Percentiles rank a stretch among this genome's conserved stretches.
Conservation (phyloP, 2,797 vertebrate species). For the Dallia pectoralis region DNA sequence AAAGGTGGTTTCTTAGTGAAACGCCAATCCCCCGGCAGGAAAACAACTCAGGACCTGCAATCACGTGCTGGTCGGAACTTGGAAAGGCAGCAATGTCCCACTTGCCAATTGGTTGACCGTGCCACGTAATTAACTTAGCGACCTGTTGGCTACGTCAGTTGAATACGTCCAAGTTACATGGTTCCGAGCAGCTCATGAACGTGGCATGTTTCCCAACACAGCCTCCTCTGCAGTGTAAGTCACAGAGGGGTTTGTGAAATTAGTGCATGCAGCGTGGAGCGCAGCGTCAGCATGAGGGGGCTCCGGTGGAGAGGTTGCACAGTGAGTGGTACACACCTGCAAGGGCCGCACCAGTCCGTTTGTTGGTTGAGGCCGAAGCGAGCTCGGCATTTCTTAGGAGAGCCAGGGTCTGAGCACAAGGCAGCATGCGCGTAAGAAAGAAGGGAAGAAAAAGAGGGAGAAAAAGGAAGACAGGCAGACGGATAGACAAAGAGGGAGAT, state of each 20-base stretch:
- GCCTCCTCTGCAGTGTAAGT: neutral
- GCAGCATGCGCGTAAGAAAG: slow-evolving; percentile 79
- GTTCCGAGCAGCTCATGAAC: too few species aligned
- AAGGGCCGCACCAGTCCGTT: slow-evolving; percentile 99
- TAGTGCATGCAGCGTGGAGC: slow-evolving; percentile 51
- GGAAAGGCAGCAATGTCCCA: too few species aligned
- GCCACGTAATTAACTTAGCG: too few species aligned
- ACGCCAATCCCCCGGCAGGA: neutral
- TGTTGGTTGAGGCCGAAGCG: slow-evolving; percentile 99
- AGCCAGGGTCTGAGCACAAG: slow-evolving; percentile 93
- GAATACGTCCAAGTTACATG: too few species aligned
- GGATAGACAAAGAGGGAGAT: slow-evolving; percentile 30
- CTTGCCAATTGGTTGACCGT: too few species aligned
- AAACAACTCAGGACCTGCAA: neutral
- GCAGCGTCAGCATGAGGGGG: slow-evolving; percentile 27
- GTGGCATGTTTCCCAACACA: too few species aligned
- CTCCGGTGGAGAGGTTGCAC: neutral
- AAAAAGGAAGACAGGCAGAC: slow-evolving; percentile 21
- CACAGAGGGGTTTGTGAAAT: slow-evolving; percentile 53
- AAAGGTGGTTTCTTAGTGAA: neutral
- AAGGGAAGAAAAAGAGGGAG: slow-evolving; percentile 70
- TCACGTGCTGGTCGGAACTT: too few species aligned
- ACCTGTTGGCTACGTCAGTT: too few species aligned
- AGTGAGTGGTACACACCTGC: slow-evolving; percentile 92
- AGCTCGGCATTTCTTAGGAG: slow-evolving; percentile 99